These are phyloP conservation scores for Halichoeres trimaculatus DNA, from an alignment of 2,113 vertebrate genomes.

Conservation along the genomic window DNA sequence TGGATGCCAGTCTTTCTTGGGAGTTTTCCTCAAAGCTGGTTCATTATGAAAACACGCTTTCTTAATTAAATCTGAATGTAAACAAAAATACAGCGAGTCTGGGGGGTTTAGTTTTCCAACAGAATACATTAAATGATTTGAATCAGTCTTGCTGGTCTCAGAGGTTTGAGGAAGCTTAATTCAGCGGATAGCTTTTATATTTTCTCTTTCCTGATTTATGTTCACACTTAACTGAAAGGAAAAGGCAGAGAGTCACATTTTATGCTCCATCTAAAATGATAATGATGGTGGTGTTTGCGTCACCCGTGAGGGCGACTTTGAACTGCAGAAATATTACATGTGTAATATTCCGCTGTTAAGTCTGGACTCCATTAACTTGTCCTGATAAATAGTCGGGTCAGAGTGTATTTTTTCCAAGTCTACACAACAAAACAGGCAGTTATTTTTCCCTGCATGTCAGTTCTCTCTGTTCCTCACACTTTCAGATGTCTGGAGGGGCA, in stretches of 20 bases:
- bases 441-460: slow-evolving; percentile 2
- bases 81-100: background rate
- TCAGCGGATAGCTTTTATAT: background rate
- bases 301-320: background rate
- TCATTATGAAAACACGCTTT: background rate
- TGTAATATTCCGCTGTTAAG: background rate
- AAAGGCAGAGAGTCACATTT: slow-evolving; percentile 4
- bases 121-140: background rate
- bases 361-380: background rate
- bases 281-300: background rate
- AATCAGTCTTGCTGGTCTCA: background rate
- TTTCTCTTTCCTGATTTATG: background rate
- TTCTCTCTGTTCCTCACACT: background rate
- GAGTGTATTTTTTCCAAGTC: background rate
- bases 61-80: slow-evolving; percentile 7
- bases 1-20: background rate
- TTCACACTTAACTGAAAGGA: background rate
- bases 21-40: background rate
- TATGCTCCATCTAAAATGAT: background rate
- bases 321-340: background rate
- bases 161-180: too few species aligned
- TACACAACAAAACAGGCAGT: background rate
- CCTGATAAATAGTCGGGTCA: background rate
- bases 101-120: too few species aligned
- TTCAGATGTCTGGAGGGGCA: slow-evolving; percentile 7